A percentile compares a stretch with the other conserved stretches of the same genome.
These are phyloP conservation scores for Sorex araneus DNA, from an alignment of 2,113 vertebrate genomes.

Conservation along the genomic window DNA sequence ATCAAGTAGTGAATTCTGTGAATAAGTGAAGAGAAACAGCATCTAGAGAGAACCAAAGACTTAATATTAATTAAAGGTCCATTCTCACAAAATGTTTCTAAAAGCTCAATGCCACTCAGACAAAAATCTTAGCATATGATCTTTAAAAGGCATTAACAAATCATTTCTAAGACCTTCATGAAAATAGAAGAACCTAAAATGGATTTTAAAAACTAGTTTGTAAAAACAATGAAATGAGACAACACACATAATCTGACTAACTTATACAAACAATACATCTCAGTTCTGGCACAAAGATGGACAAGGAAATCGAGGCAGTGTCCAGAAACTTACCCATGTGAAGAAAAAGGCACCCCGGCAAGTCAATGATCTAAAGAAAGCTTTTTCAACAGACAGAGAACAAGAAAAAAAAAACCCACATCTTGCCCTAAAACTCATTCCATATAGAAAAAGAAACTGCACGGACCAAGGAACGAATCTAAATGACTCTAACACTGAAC, in stretches of 20 bases:
- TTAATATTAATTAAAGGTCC: neutral
- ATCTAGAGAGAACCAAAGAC: neutral
- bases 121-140: neutral
- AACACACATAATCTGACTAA: neutral
- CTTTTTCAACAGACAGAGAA: neutral
- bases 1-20: neutral
- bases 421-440: neutral
- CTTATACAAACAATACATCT: neutral
- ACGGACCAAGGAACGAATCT: neutral
- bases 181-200: neutral
- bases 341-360: neutral
- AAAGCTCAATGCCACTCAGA: neutral
- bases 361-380: neutral
- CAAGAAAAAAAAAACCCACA: neutral
- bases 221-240: constrained; percentile 10
- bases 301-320: neutral
- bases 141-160: constrained; percentile 17
- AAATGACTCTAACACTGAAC: constrained; percentile 23
- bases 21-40: neutral
- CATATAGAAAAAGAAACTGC: constrained; percentile 24
- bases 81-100: neutral
- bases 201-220: neutral
- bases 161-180: neutral
- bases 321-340: neutral
- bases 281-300: neutral